phyloP scores from a whole-genome alignment of 2,797 vertebrate species.

The Hydrocynus forskahlii region DNA sequence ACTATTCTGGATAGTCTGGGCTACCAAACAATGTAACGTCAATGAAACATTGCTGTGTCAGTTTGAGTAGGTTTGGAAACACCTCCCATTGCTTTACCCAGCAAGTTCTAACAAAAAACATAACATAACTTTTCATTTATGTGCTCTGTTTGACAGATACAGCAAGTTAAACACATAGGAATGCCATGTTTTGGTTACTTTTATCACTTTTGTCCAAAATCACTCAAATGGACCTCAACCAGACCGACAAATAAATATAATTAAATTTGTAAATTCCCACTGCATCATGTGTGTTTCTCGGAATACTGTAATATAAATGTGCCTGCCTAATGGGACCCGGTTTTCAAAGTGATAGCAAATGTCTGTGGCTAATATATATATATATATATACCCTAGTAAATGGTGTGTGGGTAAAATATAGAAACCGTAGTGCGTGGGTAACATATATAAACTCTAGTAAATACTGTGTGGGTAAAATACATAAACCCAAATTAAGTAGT shows the following conservation, averaged over 20 bases:
- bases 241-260: too few relatives aligned
- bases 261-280: too few relatives aligned
- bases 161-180: too few relatives aligned
- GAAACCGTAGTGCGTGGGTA: not conserved
- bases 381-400: not conserved
- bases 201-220: too few relatives aligned
- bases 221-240: too few relatives aligned
- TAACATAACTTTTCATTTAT: not conserved
- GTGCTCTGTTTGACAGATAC: too few relatives aligned
- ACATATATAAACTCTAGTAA: not conserved
- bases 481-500: not conserved
- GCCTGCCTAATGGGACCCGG: not conserved
- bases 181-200: too few relatives aligned
- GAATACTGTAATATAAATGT: not conserved
- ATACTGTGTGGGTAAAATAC: too few relatives aligned
- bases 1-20: not conserved
- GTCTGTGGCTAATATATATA: not conserved
- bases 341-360: not conserved
- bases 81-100: too few relatives aligned
- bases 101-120: too few relatives aligned
- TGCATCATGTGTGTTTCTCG: not conserved
- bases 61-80: not conserved
- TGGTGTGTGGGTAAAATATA: too few relatives aligned
- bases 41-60: not conserved
- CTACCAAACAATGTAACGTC: too few relatives aligned